These are phyloP conservation scores for Planococcus citri DNA, from an alignment of 1,140 invertebrate genomes.

Conservation along the genomic window DNA sequence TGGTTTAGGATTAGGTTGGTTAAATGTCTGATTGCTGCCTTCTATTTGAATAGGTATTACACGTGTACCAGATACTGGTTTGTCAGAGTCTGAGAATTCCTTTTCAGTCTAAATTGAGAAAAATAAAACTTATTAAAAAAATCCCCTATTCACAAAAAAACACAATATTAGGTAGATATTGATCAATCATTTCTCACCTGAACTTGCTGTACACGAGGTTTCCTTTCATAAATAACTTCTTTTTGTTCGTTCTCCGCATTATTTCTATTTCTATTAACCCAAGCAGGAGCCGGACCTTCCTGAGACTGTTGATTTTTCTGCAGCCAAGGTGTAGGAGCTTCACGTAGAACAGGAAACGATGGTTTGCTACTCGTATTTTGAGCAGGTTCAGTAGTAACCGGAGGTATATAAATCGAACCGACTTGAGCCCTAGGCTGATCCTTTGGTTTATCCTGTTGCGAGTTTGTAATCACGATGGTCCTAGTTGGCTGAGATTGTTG, in stretches of 20 bases:
- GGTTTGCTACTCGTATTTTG: background rate
- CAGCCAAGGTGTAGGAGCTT: slow-evolving; percentile 47
- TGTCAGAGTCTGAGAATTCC: slow-evolving; percentile 26
- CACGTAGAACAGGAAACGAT: slow-evolving; percentile 33
- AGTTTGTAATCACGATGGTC: background rate
- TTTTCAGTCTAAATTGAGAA: background rate
- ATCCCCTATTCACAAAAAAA: no score
- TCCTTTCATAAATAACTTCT: background rate
- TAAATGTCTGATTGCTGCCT: slow-evolving; percentile 27
- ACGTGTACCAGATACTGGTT: slow-evolving; percentile 30
- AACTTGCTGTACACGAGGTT: background rate
- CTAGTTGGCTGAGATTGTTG: no score
- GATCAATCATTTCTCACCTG: background rate
- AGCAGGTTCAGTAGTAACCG: slow-evolving; percentile 5
- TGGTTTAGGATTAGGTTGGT: background rate
- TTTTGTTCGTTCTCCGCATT: background rate
- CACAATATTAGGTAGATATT: background rate
- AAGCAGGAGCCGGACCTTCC: slow-evolving; percentile 36
- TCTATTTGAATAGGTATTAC: slow-evolving; percentile 41
- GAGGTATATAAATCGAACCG: slow-evolving; percentile 25
- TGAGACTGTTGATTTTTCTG: slow-evolving; percentile 36
- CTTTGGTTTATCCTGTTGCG: background rate
- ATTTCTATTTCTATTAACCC: slow-evolving; percentile 30
- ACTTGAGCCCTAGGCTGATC: slow-evolving; percentile 25
- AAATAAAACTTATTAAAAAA: background rate